Base-by-base conservation (phyloP, 2,888 invertebrate genomes). In the Drosophila atripex region DNA sequence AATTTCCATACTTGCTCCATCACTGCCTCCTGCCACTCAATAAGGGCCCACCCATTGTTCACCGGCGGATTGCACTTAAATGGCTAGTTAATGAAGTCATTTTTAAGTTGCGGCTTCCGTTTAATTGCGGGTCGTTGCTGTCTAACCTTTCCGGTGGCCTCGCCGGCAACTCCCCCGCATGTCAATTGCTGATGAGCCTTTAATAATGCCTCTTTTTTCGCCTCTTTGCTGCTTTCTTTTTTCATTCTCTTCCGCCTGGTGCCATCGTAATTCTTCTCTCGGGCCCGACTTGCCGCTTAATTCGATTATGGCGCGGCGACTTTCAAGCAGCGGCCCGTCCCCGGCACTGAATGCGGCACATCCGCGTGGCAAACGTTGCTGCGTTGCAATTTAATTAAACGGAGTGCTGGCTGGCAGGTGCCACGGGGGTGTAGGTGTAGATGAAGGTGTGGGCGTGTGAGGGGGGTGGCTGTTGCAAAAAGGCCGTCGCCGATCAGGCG, bases 161-260 rank as follows among this genome's bases (percentile, higher is more conserved):
- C 51, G 7, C 18, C 38, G 45, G 63, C 70, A 51, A 78, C 73
- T 77, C 75, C 55, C 69, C 68, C 73, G 84, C 71, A 80, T 86
- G 86, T 76, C 86, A 84, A 84, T 84, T 84, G 82, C 79, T 82
- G 86, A 84, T 84, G 84, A 84, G 86, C 86, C 86, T 84, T 84
- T 84, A 83, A 84, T 83, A 86, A 86, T 84, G 76, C 77, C 35
- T 80, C 83, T 80, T 69, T 49, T 39, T 35, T 28, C 47, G 30
- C 30, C 6, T 9, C 41, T 23, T 50, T 50, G 11, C 18, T 21
- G 14, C 28, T 30, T 58, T 30, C 43, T 35, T 32, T 69, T 72
- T 66, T 75, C 35, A 41, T 41, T 12, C 25, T 46, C 46, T 46
- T 52, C 21, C 57, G 47, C 55, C 56, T 61, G 57, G 41, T 76